Evolutionary conservation across 2,888 invertebrate genomes (phyloP).

Genomic region (Polymixis lichenea): DNA sequence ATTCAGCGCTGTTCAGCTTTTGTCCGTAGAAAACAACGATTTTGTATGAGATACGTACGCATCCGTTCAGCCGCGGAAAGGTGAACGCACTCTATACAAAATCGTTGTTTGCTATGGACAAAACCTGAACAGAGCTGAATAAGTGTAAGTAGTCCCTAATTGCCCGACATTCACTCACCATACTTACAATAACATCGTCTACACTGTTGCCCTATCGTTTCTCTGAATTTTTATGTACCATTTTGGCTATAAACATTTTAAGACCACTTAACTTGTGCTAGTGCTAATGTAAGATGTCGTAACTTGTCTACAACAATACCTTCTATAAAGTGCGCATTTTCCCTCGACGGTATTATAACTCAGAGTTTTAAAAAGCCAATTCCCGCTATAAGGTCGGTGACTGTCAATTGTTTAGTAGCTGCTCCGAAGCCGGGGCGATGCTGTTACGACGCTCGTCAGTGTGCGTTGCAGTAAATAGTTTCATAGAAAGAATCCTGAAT

Average conservation of each 20-base stretch:
- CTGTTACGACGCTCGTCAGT: background rate
- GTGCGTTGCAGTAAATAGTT: too few relatives aligned
- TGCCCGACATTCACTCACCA: background rate
- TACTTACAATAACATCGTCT: slow-evolving; percentile 2
- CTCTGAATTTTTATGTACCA: slow-evolving; percentile 28
- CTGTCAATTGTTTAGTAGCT: background rate
- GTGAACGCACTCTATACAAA: too few relatives aligned
- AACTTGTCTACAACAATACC: background rate
- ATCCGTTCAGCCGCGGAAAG: too few relatives aligned
- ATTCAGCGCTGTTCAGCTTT: too few relatives aligned
- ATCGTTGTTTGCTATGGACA: too few relatives aligned
- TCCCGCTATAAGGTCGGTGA: background rate
- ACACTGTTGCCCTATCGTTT: slow-evolving; percentile 24
- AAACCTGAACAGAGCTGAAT: too few relatives aligned
- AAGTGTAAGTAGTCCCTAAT: too few relatives aligned
- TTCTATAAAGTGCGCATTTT: background rate
- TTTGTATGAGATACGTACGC: too few relatives aligned
- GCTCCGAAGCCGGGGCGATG: background rate
- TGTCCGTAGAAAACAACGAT: too few relatives aligned
- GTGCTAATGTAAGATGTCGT: slow-evolving; percentile 45
- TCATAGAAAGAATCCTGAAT: too few relatives aligned
- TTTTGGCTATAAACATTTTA: slow-evolving; percentile 52
- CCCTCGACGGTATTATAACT: background rate
- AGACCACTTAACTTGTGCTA: slow-evolving; percentile 39
- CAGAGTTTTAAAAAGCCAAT: slow-evolving; percentile 2